Evolutionary conservation across 2,113 vertebrate species (phyloP).

Genomic region (Grammatotria lemairii): DNA sequence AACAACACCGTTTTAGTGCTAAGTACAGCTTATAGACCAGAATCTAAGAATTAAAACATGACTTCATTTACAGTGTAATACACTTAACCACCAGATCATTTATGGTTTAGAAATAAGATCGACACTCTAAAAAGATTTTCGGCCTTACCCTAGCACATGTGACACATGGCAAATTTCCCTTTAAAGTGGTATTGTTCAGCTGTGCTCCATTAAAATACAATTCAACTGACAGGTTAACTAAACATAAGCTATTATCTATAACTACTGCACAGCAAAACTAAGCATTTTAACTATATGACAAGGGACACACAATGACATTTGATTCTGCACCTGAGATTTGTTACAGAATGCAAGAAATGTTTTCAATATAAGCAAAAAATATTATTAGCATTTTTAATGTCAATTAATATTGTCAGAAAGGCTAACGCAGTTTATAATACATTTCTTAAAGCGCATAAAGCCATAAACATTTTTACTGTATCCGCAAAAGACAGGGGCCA

Average conservation of each 20-base stretch:
- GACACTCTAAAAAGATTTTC: background rate
- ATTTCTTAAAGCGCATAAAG: background rate
- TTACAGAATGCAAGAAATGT: background rate
- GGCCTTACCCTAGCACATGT: background rate
- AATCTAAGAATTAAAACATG: background rate
- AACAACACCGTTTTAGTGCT: background rate
- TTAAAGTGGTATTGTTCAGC: background rate
- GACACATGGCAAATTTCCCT: background rate
- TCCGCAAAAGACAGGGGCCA: background rate
- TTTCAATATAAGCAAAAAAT: background rate
- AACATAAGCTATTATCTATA: background rate
- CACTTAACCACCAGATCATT: background rate
- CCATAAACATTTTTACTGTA: background rate
- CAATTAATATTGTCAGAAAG: background rate
- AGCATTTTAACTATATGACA: background rate
- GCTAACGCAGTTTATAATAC: background rate
- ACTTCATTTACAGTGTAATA: background rate
- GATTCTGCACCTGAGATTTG: background rate
- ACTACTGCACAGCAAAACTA: background rate
- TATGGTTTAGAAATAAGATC: background rate
- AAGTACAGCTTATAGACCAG: background rate
- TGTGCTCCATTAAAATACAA: background rate
- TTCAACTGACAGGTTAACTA: background rate
- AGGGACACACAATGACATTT: background rate
- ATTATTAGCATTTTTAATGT: background rate